phyloP scores from a whole-genome alignment of 2,888 invertebrate species.

The Iphiclides podalirius region DNA sequence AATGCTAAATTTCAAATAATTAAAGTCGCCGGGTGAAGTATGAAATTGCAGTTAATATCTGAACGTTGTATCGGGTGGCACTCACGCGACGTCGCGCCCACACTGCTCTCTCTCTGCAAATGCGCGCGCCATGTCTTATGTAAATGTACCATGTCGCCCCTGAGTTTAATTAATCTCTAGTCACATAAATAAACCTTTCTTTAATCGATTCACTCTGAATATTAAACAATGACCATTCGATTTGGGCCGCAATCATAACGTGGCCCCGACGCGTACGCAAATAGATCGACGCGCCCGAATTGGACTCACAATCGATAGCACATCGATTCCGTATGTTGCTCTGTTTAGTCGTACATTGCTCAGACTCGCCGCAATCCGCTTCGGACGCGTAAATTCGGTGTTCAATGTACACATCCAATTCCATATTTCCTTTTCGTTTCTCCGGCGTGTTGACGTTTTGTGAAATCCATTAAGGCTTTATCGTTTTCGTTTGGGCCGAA shows the following conservation, averaged over 20 bases:
- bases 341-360: no score
- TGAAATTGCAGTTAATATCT: constrained; percentile 28
- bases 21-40: constrained; percentile 13
- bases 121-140: constrained; percentile 78
- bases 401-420: neutral
- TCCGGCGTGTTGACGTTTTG: neutral
- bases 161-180: constrained; percentile 75
- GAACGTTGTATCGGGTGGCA: constrained; percentile 16
- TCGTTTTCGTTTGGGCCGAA: constrained; percentile 8
- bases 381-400: neutral
- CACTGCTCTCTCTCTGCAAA: constrained; percentile 62
- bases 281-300: no score
- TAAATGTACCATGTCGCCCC: constrained; percentile 73
- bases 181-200: constrained; percentile 68
- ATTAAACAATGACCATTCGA: constrained; percentile 49
- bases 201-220: constrained; percentile 59
- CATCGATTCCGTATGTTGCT: no score
- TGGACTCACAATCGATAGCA: no score
- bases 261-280: constrained; percentile 18
- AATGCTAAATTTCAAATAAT: no score
- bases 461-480: constrained; percentile 6
- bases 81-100: constrained; percentile 54
- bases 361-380: neutral
- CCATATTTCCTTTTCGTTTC: neutral
- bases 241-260: constrained; percentile 34